Base-by-base conservation (phyloP, 2,113 vertebrate genomes). In the Rhombomys opimus region DNA sequence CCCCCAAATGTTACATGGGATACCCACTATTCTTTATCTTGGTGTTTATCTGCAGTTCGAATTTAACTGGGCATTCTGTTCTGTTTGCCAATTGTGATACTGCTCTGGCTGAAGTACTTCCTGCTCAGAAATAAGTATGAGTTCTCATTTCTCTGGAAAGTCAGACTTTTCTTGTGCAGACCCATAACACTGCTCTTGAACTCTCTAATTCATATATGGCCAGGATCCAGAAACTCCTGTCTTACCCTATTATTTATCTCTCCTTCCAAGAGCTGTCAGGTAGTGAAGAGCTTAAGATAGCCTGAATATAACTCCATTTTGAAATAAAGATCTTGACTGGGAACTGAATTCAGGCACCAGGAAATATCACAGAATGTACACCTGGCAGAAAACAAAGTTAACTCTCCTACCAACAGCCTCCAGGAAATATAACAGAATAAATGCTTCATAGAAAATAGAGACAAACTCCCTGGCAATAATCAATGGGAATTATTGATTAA, bases 111-210 rank as follows among this genome's bases (percentile, higher is more conserved):
- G n/a, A 52, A 41, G 2, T 18, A 78, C n/a, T 41, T 73, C 67
- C 46, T 38, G 20, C 38, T 70, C 75, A 93, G 78, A 25, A 70
- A 67, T 27, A 10, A 23, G 20, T 17, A 0, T 30, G 18, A 52
- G 38, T 15, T 68, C n/a, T 50, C 18, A 15, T 86, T 94, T 72
- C 77, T 88, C 63, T 95, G 68, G 22, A 61, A 89, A 95, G 17
- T 81, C 77, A 85, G 22, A 20, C 50, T 89, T 87, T 54, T 50
- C 82, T 59, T 63, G 6, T 50, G 14, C 7, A 8, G 46, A 89
- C 41, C 23, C 22, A 2, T 57, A 13, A 5, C 30, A 52, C 38
- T 22, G 17, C 73, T 75, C 11, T 59, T 25, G 41, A 15, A 38
- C 14, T 59, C 73, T 67, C 63, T 20, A 32, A 41, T 50, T 57